A percentile compares a stretch with the other conserved stretches of the same genome.
Evolutionary conservation across 2,888 invertebrate genomes (phyloP).

Genomic region (Agrenia bidenticulata): DNA sequence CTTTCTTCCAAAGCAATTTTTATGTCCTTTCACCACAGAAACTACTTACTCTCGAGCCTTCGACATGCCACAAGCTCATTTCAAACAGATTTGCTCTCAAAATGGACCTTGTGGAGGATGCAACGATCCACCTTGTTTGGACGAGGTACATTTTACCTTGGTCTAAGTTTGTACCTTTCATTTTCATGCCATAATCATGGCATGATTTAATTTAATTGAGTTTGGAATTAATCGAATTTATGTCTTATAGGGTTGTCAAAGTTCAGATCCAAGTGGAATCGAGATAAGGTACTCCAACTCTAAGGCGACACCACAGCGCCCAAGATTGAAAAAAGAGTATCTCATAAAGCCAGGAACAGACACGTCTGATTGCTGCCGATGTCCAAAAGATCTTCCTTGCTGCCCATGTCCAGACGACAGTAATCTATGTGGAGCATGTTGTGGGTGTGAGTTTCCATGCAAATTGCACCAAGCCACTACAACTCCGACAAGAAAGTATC

Average conservation of each 20-base stretch:
- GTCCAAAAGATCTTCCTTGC: constrained; percentile 47
- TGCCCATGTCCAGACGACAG: constrained; percentile 48
- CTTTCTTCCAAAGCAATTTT: constrained; percentile 42
- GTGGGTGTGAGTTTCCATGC: constrained; percentile 50
- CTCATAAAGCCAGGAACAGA: constrained; percentile 51
- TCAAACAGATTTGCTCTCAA: constrained; percentile 39
- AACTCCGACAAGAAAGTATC: constrained; percentile 48
- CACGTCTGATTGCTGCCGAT: constrained; percentile 45
- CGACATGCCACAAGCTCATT: constrained; percentile 48
- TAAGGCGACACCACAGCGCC: constrained; percentile 25
- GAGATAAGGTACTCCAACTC: constrained; percentile 34
- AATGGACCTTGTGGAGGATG: constrained; percentile 45
- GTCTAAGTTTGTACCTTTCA: too few species aligned
- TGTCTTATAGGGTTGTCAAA: constrained; percentile 30
- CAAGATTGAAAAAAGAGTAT: constrained; percentile 38
- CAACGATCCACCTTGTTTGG: constrained; percentile 33
- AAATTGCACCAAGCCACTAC: constrained; percentile 50
- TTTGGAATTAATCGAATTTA: neutral
- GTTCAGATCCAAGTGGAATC: constrained; percentile 46
- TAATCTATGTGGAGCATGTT: constrained; percentile 47
- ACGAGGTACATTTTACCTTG: constrained; percentile 23
- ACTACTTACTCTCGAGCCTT: constrained; percentile 49
- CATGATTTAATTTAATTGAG: neutral
- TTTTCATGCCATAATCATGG: too few species aligned
- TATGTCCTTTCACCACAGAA: constrained; percentile 50